Percentiles rank a stretch among this genome's conserved stretches.
phyloP scores from a whole-genome alignment of 1,140 invertebrate species.

The Rhyacophila brunnea region DNA sequence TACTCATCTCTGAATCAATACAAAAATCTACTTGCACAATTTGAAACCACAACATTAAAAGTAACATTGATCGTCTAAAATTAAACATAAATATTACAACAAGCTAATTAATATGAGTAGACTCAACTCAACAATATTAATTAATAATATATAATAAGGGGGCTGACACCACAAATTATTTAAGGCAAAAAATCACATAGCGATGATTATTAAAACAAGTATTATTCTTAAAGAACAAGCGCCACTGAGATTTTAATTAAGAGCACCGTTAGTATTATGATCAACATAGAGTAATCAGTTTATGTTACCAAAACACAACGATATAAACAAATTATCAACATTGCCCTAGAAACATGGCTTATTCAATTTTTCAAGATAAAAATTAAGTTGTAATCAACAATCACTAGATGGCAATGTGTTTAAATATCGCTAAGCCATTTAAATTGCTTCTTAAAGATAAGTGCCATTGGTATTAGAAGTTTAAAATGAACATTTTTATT shows the following conservation, averaged over 20 bases:
- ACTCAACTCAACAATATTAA: not conserved
- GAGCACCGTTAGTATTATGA: constrained; percentile 14
- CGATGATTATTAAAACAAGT: constrained; percentile 13
- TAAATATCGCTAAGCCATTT: no score
- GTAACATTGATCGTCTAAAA: not conserved
- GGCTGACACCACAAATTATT: constrained; percentile 7
- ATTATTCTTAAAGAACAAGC: constrained; percentile 7
- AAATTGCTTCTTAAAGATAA: no score
- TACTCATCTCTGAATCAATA: not conserved
- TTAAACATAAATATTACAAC: constrained; percentile 3
- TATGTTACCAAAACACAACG: constrained; percentile 7
- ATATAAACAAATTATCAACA: constrained; percentile 20
- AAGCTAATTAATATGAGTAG: constrained; percentile 14
- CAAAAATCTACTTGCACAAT: constrained; percentile 4
- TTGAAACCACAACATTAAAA: not conserved
- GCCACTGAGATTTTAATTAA: constrained; percentile 21
- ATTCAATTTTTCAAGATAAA: not conserved
- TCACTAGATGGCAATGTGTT: not conserved
- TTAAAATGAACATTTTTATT: no score
- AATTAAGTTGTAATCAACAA: not conserved
- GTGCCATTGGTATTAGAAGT: no score
- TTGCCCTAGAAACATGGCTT: constrained; percentile 1
- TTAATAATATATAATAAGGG: no score
- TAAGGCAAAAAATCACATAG: constrained; percentile 26
- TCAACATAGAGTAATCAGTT: not conserved